Conservation (phyloP, 1,140 invertebrate genomes). For the Euura saliciscinereae region DNA sequence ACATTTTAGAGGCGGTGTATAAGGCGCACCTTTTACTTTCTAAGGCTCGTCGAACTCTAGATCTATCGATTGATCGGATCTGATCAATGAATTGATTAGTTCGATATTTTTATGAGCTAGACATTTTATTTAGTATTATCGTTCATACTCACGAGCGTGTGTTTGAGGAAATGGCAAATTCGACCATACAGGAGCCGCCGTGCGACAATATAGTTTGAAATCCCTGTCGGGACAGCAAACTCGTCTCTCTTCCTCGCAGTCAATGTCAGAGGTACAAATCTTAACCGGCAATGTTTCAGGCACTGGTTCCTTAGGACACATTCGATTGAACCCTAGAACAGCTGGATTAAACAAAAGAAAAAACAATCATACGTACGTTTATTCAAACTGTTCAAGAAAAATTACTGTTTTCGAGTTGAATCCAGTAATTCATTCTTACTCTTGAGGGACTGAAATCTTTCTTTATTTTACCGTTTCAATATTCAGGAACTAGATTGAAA, state of each 20-base stretch:
- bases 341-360: slow-evolving; percentile 54
- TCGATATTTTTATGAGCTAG: background rate
- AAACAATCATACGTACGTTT: background rate
- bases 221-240: slow-evolving; percentile 71
- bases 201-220: slow-evolving; percentile 67
- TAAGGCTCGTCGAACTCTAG: background rate
- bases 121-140: background rate
- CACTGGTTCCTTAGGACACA: slow-evolving; percentile 68
- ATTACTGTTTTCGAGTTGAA: too few relatives aligned
- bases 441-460: too few relatives aligned
- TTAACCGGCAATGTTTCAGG: slow-evolving; percentile 70
- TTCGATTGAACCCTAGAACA: slow-evolving; percentile 67
- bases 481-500: too few relatives aligned
- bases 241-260: slow-evolving; percentile 67
- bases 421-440: too few relatives aligned
- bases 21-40: slow-evolving; percentile 11
- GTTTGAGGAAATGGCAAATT: slow-evolving; percentile 61
- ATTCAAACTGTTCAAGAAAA: too few relatives aligned
- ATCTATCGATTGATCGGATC: background rate
- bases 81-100: background rate
- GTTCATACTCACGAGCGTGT: slow-evolving; percentile 52
- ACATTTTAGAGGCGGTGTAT: background rate
- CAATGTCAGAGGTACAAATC: slow-evolving; percentile 67
- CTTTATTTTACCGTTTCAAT: too few relatives aligned
- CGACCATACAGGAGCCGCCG: slow-evolving; percentile 65